These are phyloP conservation scores for Poeciliopsis retropinna DNA, from an alignment of 2,113 vertebrate species.

Conservation along the genomic window DNA sequence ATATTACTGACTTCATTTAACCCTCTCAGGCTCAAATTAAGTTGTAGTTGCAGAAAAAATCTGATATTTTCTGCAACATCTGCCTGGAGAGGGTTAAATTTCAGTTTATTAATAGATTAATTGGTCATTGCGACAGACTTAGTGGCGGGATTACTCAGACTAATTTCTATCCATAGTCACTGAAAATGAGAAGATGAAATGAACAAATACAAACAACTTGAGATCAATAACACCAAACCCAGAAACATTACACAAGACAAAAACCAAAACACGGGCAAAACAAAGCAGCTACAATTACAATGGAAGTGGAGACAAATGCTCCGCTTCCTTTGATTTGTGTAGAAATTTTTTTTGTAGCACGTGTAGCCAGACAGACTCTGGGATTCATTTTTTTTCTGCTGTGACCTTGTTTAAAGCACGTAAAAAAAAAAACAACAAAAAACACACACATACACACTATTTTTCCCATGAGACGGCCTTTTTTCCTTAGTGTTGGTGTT, in stretches of 20 bases:
- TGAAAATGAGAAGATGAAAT: background rate
- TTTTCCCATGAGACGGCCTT: conserved; percentile 51
- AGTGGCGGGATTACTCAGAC: background rate
- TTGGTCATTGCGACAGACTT: background rate
- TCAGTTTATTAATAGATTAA: too few species aligned
- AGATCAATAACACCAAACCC: background rate
- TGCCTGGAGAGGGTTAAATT: too few species aligned
- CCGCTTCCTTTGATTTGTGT: conserved; percentile 15
- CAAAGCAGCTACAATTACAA: background rate
- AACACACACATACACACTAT: conserved; percentile 1
- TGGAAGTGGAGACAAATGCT: background rate
- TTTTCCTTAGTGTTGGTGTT: conserved; percentile 51
- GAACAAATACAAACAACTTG: background rate
- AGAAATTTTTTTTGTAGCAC: conserved; percentile 13
- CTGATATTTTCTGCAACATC: too few species aligned
- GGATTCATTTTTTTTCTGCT: conserved; percentile 12
- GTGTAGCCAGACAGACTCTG: conserved; percentile 26
- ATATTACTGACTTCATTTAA: too few species aligned
- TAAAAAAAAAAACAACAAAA: conserved; percentile 8
- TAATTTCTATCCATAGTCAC: background rate
- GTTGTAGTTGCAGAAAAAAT: too few species aligned
- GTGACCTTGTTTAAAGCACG: conserved; percentile 66
- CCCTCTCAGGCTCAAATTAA: too few species aligned
- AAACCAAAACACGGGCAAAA: background rate
- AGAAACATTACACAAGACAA: background rate